These are phyloP conservation scores for Cyclophora punctaria DNA, from an alignment of 2,888 invertebrate species.

Conservation along the genomic window DNA sequence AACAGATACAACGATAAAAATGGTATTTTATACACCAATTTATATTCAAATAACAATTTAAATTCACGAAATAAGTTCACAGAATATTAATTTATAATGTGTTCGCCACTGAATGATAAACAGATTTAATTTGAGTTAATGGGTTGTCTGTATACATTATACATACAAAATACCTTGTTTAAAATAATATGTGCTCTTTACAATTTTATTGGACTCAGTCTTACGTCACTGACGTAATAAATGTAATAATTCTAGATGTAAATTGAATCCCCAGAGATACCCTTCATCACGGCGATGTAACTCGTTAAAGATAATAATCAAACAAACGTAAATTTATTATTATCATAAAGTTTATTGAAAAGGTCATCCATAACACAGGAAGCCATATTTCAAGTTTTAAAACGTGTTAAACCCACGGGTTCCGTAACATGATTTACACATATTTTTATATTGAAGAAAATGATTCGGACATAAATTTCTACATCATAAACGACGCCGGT, in stretches of 20 bases:
- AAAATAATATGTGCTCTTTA: no score
- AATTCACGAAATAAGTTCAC: no score
- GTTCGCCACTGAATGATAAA: no score
- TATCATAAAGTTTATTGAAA: constrained; percentile 26
- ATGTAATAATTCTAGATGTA: no score
- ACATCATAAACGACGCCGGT: constrained; percentile 46
- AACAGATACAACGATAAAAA: no score
- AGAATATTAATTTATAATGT: no score
- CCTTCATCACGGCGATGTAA: constrained; percentile 7
- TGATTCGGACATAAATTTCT: constrained; percentile 44
- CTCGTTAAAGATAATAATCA: constrained; percentile 17
- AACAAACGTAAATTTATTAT: constrained; percentile 19
- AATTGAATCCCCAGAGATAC: background rate
- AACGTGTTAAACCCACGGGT: constrained; percentile 31
- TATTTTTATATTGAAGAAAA: constrained; percentile 40
- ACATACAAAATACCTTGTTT: no score
- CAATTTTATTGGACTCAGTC: no score
- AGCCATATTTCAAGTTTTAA: constrained; percentile 29
- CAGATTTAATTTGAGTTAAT: background rate
- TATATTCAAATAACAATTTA: no score
- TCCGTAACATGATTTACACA: constrained; percentile 39
- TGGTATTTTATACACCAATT: no score
- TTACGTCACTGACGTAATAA: no score
- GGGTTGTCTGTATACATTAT: background rate
- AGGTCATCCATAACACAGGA: constrained; percentile 36